These are phyloP conservation scores for Agapornis roseicollis DNA, from an alignment of 2,113 vertebrate species.

Conservation along the genomic window DNA sequence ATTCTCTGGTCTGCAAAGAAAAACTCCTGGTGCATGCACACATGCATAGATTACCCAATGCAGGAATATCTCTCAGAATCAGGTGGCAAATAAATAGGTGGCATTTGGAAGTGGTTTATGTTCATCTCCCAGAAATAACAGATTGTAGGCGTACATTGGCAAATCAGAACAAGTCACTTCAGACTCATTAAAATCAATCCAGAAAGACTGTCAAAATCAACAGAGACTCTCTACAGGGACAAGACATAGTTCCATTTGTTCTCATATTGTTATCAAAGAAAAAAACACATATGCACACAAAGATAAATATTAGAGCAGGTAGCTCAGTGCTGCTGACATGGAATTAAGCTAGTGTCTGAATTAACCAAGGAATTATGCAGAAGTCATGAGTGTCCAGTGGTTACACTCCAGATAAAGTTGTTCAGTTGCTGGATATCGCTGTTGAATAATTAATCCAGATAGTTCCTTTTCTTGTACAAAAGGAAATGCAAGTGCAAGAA, in stretches of 20 bases:
- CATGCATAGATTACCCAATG: not conserved
- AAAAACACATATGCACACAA: not conserved
- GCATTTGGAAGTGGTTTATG: not conserved
- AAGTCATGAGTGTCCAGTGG: not conserved
- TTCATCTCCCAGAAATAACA: slow-evolving; percentile 7
- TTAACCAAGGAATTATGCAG: not conserved
- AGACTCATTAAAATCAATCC: slow-evolving; percentile 28
- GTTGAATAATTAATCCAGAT: not conserved
- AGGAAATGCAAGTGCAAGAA: not conserved
- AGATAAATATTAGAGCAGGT: not conserved
- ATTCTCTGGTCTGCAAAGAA: not conserved
- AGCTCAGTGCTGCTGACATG: not conserved
- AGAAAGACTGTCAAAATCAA: slow-evolving; percentile 23
- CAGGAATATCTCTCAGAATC: not conserved
- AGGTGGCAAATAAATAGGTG: slow-evolving; percentile 24
- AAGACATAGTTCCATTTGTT: not conserved
- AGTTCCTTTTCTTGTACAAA: not conserved
- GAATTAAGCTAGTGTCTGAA: not conserved
- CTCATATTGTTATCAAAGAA: not conserved
- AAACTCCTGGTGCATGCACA: not conserved
- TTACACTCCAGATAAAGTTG: not conserved
- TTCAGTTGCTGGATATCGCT: not conserved
- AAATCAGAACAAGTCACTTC: not conserved
- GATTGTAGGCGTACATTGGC: not conserved
- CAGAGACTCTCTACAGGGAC: not conserved